These are phyloP conservation scores for Heliothis peltigera DNA, from an alignment of 2,888 invertebrate species.

Conservation along the genomic window DNA sequence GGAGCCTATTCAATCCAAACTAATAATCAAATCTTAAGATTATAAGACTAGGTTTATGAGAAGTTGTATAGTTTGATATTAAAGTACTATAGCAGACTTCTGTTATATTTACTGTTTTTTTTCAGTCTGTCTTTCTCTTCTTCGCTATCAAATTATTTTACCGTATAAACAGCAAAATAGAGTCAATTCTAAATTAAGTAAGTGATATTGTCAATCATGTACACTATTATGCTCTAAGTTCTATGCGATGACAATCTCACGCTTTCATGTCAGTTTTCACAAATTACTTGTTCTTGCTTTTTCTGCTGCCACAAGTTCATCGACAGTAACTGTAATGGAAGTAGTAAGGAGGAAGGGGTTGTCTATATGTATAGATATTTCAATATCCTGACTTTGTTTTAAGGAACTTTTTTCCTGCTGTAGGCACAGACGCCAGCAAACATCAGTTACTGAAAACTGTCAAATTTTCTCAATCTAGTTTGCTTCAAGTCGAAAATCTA, in stretches of 20 bases:
- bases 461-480: no score
- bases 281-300: neutral
- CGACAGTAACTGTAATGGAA: no score
- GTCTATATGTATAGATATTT: no score
- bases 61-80: constrained; percentile 20
- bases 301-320: neutral
- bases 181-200: neutral
- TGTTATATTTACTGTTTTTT: neutral
- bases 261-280: constrained; percentile 9
- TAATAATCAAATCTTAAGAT: no score
- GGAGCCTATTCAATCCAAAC: no score
- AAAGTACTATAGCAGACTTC: constrained; percentile 9
- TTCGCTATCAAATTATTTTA: no score
- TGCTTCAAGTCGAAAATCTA: no score
- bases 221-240: neutral
- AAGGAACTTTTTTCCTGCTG: no score
- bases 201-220: neutral
- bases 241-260: constrained; percentile 29
- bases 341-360: no score
- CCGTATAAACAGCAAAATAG: neutral
- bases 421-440: no score
- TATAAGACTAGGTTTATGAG: constrained; percentile 24
- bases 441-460: no score
- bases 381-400: no score
- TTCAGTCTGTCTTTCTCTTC: neutral